Percentiles rank a stretch among this genome's conserved stretches.
phyloP scores from a whole-genome alignment of 2,888 invertebrate genomes.

The Callyntrura guangdongensis region DNA sequence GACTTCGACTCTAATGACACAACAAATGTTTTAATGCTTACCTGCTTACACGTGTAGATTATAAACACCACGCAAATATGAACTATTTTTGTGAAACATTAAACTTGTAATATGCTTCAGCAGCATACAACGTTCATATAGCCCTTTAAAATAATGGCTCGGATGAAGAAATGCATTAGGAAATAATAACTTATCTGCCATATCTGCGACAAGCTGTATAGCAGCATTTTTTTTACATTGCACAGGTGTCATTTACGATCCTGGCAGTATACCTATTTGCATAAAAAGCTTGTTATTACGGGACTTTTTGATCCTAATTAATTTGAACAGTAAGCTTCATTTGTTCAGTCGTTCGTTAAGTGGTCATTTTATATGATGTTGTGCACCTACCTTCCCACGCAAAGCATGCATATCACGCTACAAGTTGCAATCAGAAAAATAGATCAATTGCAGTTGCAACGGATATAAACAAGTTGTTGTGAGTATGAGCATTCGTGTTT shows the following conservation, averaged over 20 bases:
- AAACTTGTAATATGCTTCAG: not conserved
- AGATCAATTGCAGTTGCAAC: too few species aligned
- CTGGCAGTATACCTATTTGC: not conserved
- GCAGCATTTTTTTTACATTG: constrained; percentile 7
- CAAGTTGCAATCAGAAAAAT: too few species aligned
- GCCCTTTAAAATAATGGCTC: not conserved
- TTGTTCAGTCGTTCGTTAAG: not conserved
- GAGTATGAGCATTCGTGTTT: too few species aligned
- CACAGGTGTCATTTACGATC: not conserved
- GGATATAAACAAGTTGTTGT: too few species aligned
- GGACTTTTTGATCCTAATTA: constrained; percentile 58
- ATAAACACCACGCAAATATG: constrained; percentile 31
- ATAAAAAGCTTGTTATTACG: not conserved
- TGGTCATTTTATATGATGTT: not conserved
- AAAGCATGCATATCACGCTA: not conserved
- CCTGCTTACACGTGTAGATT: constrained; percentile 36
- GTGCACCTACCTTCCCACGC: not conserved
- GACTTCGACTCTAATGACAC: not conserved
- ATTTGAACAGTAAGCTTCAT: not conserved
- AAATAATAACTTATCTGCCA: constrained; percentile 24
- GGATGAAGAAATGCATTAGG: constrained; percentile 43
- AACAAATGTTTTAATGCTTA: constrained; percentile 45
- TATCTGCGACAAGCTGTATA: constrained; percentile 10
- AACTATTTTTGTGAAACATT: constrained; percentile 40
- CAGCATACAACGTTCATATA: not conserved